Evolutionary conservation across 1,140 invertebrate species (phyloP).

Genomic region (Temnothorax nylanderi): DNA sequence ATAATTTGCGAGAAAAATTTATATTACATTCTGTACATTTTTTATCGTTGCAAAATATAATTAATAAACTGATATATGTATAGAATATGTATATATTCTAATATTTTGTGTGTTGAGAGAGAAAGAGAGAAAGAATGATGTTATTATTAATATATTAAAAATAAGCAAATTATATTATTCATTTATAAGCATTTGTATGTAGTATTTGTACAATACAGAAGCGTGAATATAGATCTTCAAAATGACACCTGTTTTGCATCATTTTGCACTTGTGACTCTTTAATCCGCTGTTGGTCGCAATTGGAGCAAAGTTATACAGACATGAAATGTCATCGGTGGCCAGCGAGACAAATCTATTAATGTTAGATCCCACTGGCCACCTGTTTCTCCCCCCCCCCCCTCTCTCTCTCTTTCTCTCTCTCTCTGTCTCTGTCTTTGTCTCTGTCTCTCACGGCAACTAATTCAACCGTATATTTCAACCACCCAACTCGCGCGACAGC

Average conservation of each 20-base stretch:
- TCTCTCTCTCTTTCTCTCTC: background rate
- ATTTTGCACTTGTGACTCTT: background rate
- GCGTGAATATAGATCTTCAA: background rate
- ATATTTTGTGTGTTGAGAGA: background rate
- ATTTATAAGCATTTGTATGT: background rate
- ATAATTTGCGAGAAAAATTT: background rate
- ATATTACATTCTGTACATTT: background rate
- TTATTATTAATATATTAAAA: background rate
- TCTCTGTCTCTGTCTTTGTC: background rate
- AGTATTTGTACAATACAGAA: background rate
- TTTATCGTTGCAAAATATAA: background rate
- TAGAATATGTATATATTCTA: background rate
- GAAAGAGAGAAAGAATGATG: background rate
- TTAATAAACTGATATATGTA: background rate
- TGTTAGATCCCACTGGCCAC: background rate
- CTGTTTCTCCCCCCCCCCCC: background rate
- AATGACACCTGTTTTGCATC: background rate
- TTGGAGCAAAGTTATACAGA: slow-evolving; percentile 3
- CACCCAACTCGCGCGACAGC: background rate
- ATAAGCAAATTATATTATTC: background rate
- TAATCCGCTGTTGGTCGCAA: background rate
- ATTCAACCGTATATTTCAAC: slow-evolving; percentile 29
- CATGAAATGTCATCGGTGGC: slow-evolving; percentile 14
- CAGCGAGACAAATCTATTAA: slow-evolving; percentile 11
- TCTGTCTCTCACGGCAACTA: background rate